Conservation (phyloP, 2,797 vertebrate genomes). For the Denticeps clupeoides region DNA sequence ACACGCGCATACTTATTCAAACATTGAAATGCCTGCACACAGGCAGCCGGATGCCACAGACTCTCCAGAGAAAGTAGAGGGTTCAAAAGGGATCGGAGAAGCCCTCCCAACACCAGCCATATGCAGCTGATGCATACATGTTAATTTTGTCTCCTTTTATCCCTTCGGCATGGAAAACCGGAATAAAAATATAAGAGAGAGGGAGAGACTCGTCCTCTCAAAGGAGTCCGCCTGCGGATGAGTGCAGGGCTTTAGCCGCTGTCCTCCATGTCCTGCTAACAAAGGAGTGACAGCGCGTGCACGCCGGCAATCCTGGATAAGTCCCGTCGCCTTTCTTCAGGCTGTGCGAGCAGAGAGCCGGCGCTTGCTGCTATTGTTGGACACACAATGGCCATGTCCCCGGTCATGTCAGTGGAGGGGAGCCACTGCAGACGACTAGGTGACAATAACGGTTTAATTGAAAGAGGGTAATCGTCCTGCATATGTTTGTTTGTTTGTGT, state of each 20-base stretch:
- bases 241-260: background rate
- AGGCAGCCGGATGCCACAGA: background rate
- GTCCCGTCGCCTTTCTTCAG: constrained; percentile 7
- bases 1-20: too few species aligned
- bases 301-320: constrained; percentile 12
- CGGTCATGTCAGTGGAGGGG: constrained; percentile 1
- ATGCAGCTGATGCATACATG: too few species aligned
- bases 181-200: too few species aligned
- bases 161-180: too few species aligned
- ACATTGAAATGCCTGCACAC: background rate
- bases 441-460: too few species aligned
- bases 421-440: too few species aligned
- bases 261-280: constrained; percentile 9
- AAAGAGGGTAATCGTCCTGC: too few species aligned
- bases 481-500: too few species aligned
- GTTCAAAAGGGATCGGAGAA: too few species aligned
- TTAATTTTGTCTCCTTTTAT: too few species aligned
- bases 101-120: background rate
- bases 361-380: constrained; percentile 11
- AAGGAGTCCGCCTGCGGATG: constrained; percentile 21
- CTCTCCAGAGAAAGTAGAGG: too few species aligned
- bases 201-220: too few species aligned
- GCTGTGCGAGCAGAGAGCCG: background rate
- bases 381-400: constrained; percentile 6
- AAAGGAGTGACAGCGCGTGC: constrained; percentile 6